Evolutionary conservation across 35 echinoderm and acorn worm species (phyloP), one percentile per base, ranked within the genome.

Genomic region (Amphiura filiformis): DNA sequence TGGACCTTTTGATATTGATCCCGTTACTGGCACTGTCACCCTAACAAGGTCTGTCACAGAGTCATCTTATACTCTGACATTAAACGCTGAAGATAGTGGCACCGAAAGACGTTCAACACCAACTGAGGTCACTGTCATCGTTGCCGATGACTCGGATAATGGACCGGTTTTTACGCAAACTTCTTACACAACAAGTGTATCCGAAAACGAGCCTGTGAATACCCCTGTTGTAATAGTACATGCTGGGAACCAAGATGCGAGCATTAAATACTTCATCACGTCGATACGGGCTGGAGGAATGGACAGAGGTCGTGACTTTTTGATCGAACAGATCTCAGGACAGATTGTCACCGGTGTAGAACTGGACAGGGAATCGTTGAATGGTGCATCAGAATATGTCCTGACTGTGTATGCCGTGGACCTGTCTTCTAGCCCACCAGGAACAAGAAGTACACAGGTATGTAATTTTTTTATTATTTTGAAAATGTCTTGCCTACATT

Each of bases 211-310:
- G 34, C 82, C 90, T 23, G 75, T 65, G 14, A 87, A 87, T 7
- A 99, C 87, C 0, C 85, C 37, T 35, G 86, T 99, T 0, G 31
- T 94, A 1, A 92, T 87, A 4, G 84, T 99, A 1, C 75, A 47
- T 20, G 96, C 96, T 31, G 81, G 86, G 14, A 65, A 81, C 47
- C 36, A 76, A 22, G 20, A 57, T 38, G 93, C 87, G 1, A 37
- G 80, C 17, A 86, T 99, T 32, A 37, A 92, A 36, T 99, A 99
- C 75, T 99, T 87, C 81, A 94, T 99, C 65, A 95, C 96, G 33
- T 86, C 87, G 44, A 84, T 95, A 32, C 37, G 42, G 17, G 56
- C 90, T 0, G 96, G 87, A 75, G 81, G 84, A 49, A 26, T 78
- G 26, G 17, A 65, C 13, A 77, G 57, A 36, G 93, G 87, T 37